Percentiles rank a stretch among this genome's conserved stretches.
These are phyloP conservation scores for Drepana arcuata DNA, from an alignment of 1,140 invertebrate species.

Conservation along the genomic window DNA sequence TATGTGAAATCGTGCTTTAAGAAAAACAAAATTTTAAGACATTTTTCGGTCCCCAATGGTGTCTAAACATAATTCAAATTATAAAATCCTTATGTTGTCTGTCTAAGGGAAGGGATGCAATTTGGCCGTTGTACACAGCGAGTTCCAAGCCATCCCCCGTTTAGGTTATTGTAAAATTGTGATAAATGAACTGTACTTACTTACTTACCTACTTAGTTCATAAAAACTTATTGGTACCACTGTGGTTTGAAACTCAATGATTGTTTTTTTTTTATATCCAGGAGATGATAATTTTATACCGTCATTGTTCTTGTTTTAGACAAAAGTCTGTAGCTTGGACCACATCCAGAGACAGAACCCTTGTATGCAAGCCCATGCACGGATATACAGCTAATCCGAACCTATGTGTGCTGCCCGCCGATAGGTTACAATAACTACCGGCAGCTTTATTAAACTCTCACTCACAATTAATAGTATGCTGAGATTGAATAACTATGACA, in stretches of 20 bases:
- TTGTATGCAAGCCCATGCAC: slow-evolving; percentile 45
- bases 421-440: slow-evolving; percentile 35
- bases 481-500: no score
- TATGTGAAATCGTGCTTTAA: no score
- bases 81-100: no score
- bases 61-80: no score
- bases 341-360: slow-evolving; percentile 21
- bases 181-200: neutral
- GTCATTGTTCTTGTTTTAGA: neutral
- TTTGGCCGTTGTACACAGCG: no score
- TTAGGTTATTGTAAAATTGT: neutral
- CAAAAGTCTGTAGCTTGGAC: slow-evolving; percentile 9
- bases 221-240: neutral
- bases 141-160: no score
- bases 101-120: no score
- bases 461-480: no score
- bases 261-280: neutral
- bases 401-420: slow-evolving; percentile 41
- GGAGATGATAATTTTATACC: neutral
- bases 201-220: neutral
- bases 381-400: slow-evolving; percentile 58
- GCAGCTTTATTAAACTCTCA: slow-evolving; percentile 58
- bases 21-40: no score
- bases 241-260: neutral
- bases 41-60: no score